phyloP scores from a whole-genome alignment of 2,888 invertebrate species.

The Ochropacha duplaris region DNA sequence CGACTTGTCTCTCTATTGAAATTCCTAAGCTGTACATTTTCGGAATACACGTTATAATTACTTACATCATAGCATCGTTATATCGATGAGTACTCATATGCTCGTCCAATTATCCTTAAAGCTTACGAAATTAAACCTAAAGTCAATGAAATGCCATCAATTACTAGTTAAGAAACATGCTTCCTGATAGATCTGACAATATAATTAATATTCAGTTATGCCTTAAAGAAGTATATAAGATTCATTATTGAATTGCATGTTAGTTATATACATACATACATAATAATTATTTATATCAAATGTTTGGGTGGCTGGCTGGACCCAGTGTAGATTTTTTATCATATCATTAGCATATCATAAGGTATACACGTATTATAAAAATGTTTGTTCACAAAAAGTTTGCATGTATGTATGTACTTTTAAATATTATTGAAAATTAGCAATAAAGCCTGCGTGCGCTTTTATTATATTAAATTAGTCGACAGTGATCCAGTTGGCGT shows the following conservation, averaged over 20 bases:
- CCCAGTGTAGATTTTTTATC: slow-evolving; percentile 79
- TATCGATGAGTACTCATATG: slow-evolving; percentile 13
- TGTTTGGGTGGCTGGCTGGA: slow-evolving; percentile 64
- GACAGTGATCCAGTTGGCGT: not conserved
- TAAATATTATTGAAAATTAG: slow-evolving; percentile 1
- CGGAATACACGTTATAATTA: slow-evolving; percentile 1
- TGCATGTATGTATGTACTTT: slow-evolving; percentile 36
- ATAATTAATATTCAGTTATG: slow-evolving; percentile 72
- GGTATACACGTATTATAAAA: slow-evolving; percentile 49
- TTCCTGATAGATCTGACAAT: slow-evolving; percentile 82
- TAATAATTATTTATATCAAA: slow-evolving; percentile 48
- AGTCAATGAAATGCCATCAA: slow-evolving; percentile 72
- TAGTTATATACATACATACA: slow-evolving; percentile 53
- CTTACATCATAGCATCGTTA: not conserved
- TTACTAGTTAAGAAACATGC: slow-evolving; percentile 78
- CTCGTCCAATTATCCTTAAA: slow-evolving; percentile 14
- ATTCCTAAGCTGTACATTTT: not conserved
- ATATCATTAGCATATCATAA: slow-evolving; percentile 81
- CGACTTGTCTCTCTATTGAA: slow-evolving; percentile 30
- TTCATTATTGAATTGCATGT: slow-evolving; percentile 68
- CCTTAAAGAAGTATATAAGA: slow-evolving; percentile 72
- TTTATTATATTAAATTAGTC: not conserved
- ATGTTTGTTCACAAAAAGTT: slow-evolving; percentile 48
- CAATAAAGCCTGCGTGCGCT: slow-evolving; percentile 3
- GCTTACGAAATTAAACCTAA: slow-evolving; percentile 37